Base-by-base conservation (phyloP, 2,113 vertebrate species). In the Cynoglossus semilaevis region DNA sequence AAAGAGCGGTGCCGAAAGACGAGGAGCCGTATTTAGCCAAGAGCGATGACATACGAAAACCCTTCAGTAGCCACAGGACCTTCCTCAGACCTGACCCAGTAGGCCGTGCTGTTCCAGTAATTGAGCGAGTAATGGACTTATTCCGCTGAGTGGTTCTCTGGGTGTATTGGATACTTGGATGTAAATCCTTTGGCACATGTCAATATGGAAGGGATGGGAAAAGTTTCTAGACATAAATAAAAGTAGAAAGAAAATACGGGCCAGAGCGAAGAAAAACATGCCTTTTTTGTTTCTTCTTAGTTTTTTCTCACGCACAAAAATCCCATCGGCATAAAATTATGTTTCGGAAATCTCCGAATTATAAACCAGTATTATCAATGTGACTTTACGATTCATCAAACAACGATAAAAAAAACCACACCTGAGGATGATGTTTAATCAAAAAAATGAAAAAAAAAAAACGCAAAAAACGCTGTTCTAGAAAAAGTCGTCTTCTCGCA, bases 61-160 rank as follows among this genome's bases (percentile, higher is more conserved):
- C 70, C 59, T 80, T 58, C 74, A 69, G 74, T 63, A 70, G 80
- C 85, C 77, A 62, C 77, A 70, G 74, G 77, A 77, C 77, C 78
- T 70, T 75, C 66, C 72, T 73, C 63, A 73, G 80, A 70, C 72
- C 77, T 54, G 63, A 79, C 82, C 85, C 86, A 87, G 85, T 78
- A 80, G 80, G 79, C 70, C 71, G 13, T 72, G 82, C 85, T 84
- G 85, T 82, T 86, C 79, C 86, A 76, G 87, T 89, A 89, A 91
- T 85, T 86, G 88, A 89, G 77, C 87, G 87, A 88, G 81, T 87
- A 88, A 89, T 88, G 86, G 82, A 84, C 83, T 88, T 88, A 88
- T 89, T 88, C 86, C 80, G 54, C 86, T 88, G 83, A 89, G 86
- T 90, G 86, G 79, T 79, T 88, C 79, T 85, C 79, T 77, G 83